Percentiles rank a stretch among this genome's conserved stretches.
phyloP scores from a whole-genome alignment of 2,888 invertebrate species.

The Nemapogon koenigi region DNA sequence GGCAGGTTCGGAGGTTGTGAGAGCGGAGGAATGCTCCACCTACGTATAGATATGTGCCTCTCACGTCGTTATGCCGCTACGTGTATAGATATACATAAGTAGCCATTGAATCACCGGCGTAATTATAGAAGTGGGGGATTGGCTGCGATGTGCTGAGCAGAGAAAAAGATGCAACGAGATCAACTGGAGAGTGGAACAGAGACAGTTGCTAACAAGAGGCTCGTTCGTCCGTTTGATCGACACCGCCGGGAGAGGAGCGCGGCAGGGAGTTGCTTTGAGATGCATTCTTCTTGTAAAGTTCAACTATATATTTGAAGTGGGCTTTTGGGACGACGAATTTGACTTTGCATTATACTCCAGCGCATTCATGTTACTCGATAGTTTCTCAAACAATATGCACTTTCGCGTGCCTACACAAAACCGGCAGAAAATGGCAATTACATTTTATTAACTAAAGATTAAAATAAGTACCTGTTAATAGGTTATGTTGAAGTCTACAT shows the following conservation, averaged over 20 bases:
- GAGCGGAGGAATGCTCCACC: slow-evolving; percentile 10
- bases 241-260: slow-evolving; percentile 52
- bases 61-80: slow-evolving; percentile 45
- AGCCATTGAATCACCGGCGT: slow-evolving; percentile 65
- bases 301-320: slow-evolving; percentile 58
- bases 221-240: slow-evolving; percentile 63
- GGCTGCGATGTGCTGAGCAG: slow-evolving; percentile 55
- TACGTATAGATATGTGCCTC: slow-evolving; percentile 49
- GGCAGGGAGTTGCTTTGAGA: slow-evolving; percentile 51
- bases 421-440: no score
- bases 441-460: no score
- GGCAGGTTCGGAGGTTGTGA: slow-evolving; percentile 8
- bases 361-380: no score
- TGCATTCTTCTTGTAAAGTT: slow-evolving; percentile 63
- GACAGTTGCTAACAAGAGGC: slow-evolving; percentile 59
- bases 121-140: slow-evolving; percentile 67
- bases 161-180: slow-evolving; percentile 34
- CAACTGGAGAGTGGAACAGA: slow-evolving; percentile 29
- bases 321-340: slow-evolving; percentile 1
- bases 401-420: no score
- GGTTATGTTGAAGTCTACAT: no score
- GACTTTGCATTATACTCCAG: slow-evolving; percentile 3
- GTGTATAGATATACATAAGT: slow-evolving; percentile 55
- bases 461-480: no score
- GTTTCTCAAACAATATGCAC: no score